Percentiles rank a stretch among this genome's conserved stretches.
These are phyloP conservation scores for Tympanuchus pallidicinctus DNA, from an alignment of 2,113 vertebrate genomes.

Conservation along the genomic window DNA sequence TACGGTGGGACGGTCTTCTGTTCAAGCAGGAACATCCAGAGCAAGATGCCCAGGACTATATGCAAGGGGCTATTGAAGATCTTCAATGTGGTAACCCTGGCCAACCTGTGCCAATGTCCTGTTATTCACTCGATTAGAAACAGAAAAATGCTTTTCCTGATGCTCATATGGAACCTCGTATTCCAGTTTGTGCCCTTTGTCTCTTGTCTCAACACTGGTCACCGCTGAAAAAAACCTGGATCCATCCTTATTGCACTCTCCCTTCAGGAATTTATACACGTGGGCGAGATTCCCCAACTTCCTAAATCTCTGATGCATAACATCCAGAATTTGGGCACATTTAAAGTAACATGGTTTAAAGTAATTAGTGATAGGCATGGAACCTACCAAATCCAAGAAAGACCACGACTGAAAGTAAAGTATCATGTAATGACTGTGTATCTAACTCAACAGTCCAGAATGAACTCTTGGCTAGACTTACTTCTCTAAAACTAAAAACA, in stretches of 20 bases:
- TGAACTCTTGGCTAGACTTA: background rate
- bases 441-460: background rate
- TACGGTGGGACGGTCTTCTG: background rate
- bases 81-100: background rate
- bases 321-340: background rate
- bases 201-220: background rate
- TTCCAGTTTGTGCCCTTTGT: background rate
- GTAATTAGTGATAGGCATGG: fast-evolving
- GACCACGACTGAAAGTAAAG: background rate
- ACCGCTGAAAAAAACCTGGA: background rate
- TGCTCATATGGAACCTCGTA: background rate
- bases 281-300: background rate
- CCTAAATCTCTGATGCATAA: background rate
- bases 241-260: background rate
- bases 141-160: background rate
- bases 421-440: background rate
- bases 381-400: background rate
- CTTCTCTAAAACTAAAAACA: background rate
- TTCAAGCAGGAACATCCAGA: background rate
- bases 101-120: background rate
- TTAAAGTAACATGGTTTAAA: background rate
- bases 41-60: fast-evolving
- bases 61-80: background rate
- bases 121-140: background rate
- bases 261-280: background rate